Conservation (phyloP, 2,888 invertebrate genomes). For the Pandemis corylana region DNA sequence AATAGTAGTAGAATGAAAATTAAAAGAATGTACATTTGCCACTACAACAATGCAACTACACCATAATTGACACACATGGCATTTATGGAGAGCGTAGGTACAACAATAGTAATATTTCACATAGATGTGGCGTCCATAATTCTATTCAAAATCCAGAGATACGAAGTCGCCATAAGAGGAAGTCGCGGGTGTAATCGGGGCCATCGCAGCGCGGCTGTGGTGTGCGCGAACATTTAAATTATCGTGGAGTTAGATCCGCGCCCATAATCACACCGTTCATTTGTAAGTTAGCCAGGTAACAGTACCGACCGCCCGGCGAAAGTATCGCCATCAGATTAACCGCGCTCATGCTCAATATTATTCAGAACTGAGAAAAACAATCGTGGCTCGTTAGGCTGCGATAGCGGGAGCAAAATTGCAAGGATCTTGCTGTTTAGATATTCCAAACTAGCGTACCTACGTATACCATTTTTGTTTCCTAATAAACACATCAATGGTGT, state of each 20-base stretch:
- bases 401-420: conserved; percentile 75
- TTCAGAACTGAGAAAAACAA: conserved; percentile 84
- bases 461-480: background rate
- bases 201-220: conserved; percentile 66
- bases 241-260: conserved; percentile 80
- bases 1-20: too few relatives aligned
- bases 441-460: conserved; percentile 13
- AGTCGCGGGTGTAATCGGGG: conserved; percentile 76
- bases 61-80: conserved; percentile 19
- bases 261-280: conserved; percentile 82
- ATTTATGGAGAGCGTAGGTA: conserved; percentile 18
- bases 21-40: conserved; percentile 6
- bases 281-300: conserved; percentile 79
- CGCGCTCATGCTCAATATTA: conserved; percentile 81
- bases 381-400: conserved; percentile 83
- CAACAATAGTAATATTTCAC: conserved; percentile 35
- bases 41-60: conserved; percentile 5
- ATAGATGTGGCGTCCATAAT: conserved; percentile 61
- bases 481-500: background rate
- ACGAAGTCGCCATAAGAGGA: conserved; percentile 75
- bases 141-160: conserved; percentile 76
- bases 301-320: conserved; percentile 74
- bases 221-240: conserved; percentile 82
- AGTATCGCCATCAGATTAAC: conserved; percentile 81
- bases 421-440: conserved; percentile 56